A percentile compares a stretch with the other conserved stretches of the same genome.
Conservation (phyloP, 1,140 invertebrate genomes). For the Drosophila willistoni region DNA sequence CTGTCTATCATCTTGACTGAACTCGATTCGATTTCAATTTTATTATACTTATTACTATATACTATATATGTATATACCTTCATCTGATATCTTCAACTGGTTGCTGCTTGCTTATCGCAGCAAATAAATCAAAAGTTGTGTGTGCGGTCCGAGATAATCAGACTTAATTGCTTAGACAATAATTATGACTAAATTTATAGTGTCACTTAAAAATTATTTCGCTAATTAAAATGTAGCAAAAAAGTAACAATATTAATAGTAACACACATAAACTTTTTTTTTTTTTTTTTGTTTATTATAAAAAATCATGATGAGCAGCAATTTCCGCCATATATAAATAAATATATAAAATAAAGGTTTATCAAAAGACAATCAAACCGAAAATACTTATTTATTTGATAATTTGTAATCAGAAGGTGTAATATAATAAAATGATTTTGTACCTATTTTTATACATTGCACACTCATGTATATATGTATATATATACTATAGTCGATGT, state of each 20-base stretch:
- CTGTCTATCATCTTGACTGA: conserved; percentile 28
- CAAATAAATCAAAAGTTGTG: conserved; percentile 68
- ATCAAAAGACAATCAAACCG: neutral
- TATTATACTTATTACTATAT: conserved; percentile 11
- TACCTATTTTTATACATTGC: neutral
- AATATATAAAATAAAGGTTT: neutral
- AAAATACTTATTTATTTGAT: conserved; percentile 1
- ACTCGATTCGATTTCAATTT: conserved; percentile 2
- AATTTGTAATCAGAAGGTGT: conserved; percentile 2
- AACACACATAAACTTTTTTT: conserved; percentile 29
- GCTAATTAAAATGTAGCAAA: conserved; percentile 76
- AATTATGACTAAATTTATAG: conserved; percentile 80
- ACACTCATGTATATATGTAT: no score
- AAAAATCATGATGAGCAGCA: conserved; percentile 24
- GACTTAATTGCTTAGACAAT: conserved; percentile 77
- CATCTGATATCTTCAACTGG: neutral
- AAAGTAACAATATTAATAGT: conserved; percentile 8
- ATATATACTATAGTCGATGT: no score
- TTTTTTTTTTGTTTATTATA: conserved; percentile 23
- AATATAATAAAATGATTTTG: neutral
- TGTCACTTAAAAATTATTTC: conserved; percentile 79
- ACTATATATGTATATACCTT: neutral
- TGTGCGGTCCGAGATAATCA: conserved; percentile 61
- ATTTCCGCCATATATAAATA: conserved; percentile 9
- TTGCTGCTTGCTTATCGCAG: conserved; percentile 41